These are phyloP conservation scores for Burhinus bistriatus DNA, from an alignment of 2,113 vertebrate species.

Conservation along the genomic window DNA sequence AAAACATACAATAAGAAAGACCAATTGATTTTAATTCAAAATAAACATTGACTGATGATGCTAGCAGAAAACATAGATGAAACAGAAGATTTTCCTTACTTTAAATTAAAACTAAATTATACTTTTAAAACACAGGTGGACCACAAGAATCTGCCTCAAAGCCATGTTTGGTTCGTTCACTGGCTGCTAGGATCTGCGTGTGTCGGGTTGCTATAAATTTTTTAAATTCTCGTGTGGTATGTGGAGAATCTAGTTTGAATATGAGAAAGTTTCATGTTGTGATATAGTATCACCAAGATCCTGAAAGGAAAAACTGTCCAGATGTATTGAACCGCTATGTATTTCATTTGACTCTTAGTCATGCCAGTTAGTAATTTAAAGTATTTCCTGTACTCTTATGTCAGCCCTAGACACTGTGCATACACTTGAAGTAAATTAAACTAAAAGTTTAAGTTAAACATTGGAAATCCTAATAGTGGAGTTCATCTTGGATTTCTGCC, in stretches of 20 bases:
- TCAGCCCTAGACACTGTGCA: neutral
- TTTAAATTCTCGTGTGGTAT: neutral
- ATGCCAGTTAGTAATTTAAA: neutral
- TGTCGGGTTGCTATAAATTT: neutral
- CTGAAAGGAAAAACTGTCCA: neutral
- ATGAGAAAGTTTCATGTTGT: neutral
- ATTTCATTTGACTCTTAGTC: neutral
- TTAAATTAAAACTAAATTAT: neutral
- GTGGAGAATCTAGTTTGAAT: neutral
- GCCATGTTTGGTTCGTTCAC: neutral
- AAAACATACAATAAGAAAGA: neutral
- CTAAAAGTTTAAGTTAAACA: neutral
- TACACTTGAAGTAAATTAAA: neutral
- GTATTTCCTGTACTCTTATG: neutral
- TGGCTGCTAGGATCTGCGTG: fast-evolving
- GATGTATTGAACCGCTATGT: neutral
- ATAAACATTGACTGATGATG: neutral
- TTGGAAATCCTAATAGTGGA: neutral
- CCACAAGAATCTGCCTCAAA: neutral
- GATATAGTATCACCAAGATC: neutral
- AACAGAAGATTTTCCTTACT: neutral
- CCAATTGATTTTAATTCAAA: neutral
- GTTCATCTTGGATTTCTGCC: neutral
- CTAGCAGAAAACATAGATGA: neutral
- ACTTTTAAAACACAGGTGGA: neutral